phyloP scores from a whole-genome alignment of 2,113 vertebrate genomes.

The Sarotherodon lohbergeri region DNA sequence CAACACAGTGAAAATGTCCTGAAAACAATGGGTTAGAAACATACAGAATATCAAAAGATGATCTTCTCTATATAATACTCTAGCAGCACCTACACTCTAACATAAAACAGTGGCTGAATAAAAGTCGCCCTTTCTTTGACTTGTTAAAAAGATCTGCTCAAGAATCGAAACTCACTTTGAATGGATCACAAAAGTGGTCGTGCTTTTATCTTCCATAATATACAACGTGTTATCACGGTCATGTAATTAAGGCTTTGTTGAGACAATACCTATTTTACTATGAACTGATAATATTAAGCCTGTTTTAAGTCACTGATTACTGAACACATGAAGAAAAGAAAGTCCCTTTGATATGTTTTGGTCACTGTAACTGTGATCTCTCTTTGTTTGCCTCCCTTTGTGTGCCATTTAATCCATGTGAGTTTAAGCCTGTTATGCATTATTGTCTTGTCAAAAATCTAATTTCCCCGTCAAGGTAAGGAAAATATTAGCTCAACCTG shows the following conservation, averaged over 20 bases:
- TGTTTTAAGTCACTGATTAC: neutral
- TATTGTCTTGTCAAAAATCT: neutral
- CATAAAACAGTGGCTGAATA: neutral
- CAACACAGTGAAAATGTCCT: neutral
- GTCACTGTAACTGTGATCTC: neutral
- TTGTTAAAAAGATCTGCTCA: constrained; percentile 4
- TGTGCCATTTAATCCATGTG: neutral
- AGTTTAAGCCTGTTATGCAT: neutral
- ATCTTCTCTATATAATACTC: neutral
- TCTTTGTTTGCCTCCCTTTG: neutral
- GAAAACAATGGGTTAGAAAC: neutral
- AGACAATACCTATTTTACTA: neutral
- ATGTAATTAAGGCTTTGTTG: neutral
- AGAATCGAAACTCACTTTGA: constrained; percentile 23
- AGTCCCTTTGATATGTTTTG: neutral
- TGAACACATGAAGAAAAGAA: neutral
- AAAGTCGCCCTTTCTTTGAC: neutral
- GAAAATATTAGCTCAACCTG: neutral
- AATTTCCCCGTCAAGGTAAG: neutral
- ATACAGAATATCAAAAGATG: constrained; percentile 9
- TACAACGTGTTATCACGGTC: neutral
- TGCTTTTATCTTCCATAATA: constrained; percentile 5
- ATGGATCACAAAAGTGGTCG: neutral
- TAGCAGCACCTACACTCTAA: neutral
- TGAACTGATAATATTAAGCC: neutral